These are phyloP conservation scores for Melitaea cinxia DNA, from an alignment of 1,140 invertebrate species.

Conservation along the genomic window DNA sequence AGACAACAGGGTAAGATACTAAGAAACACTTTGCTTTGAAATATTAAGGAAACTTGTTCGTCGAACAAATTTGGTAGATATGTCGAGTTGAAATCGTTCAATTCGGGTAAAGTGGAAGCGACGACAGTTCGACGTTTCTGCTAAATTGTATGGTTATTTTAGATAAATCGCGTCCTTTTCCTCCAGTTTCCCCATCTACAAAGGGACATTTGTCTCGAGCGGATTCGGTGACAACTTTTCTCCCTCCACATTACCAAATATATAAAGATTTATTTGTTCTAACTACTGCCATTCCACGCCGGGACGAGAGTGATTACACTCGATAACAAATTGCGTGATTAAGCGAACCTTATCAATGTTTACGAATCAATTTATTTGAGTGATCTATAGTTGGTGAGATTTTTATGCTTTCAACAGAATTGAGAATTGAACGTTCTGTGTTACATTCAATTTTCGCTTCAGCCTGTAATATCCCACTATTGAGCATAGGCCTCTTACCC, in stretches of 20 bases:
- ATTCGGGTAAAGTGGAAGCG: constrained; percentile 74
- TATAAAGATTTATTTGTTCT: constrained; percentile 56
- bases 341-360: constrained; percentile 43
- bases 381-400: constrained; percentile 36
- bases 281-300: constrained; percentile 38
- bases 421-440: too few relatives aligned
- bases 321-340: constrained; percentile 41
- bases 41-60: constrained; percentile 58
- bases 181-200: constrained; percentile 72
- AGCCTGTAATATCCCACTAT: too few relatives aligned
- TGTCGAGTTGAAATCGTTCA: constrained; percentile 73
- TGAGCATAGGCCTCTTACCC: too few relatives aligned
- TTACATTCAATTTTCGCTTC: too few relatives aligned
- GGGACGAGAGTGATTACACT: constrained; percentile 36
- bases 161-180: constrained; percentile 75
- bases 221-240: constrained; percentile 68
- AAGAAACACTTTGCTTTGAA: constrained; percentile 56
- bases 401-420: constrained; percentile 27
- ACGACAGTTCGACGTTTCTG: constrained; percentile 73
- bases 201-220: constrained; percentile 75
- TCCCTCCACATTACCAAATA: constrained; percentile 54
- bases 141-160: constrained; percentile 79
- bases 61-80: constrained; percentile 74
- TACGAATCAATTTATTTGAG: constrained; percentile 43
- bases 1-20: constrained; percentile 62